Conservation (phyloP, 23 tunicate genomes). For the Aplidium turbinatum region DNA sequence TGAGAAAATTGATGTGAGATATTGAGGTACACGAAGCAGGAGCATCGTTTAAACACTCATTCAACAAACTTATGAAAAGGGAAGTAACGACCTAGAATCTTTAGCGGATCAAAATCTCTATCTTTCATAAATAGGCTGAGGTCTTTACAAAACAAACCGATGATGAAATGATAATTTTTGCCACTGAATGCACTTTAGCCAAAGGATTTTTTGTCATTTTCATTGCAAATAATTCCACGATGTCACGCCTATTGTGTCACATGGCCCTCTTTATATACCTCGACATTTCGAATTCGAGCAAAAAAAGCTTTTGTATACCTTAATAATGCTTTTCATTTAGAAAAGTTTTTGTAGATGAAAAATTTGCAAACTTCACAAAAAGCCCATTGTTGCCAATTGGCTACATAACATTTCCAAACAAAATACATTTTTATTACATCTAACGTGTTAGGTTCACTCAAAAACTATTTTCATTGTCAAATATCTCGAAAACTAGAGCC, state of each 20-base stretch:
- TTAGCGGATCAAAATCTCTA: slow-evolving; percentile 7
- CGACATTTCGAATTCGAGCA: background rate
- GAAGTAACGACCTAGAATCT: slow-evolving; percentile 5
- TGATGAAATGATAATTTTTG: slow-evolving; percentile 11
- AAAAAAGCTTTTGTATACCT: background rate
- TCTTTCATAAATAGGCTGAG: background rate
- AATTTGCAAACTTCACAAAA: background rate
- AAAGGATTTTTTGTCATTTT: slow-evolving; percentile 3
- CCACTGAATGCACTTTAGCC: background rate
- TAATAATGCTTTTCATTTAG: background rate
- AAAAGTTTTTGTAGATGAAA: background rate
- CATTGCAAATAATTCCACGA: background rate
- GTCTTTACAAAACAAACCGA: background rate
- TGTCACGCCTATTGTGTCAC: background rate
- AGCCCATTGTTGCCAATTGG: slow-evolving; percentile 32
- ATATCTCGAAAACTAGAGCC: too few species aligned
- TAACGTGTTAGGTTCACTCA: slow-evolving; percentile 2
- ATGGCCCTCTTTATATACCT: slow-evolving; percentile 6
- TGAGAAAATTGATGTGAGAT: too few species aligned
- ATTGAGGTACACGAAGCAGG: slow-evolving; percentile 1
- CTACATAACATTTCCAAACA: slow-evolving; percentile 16
- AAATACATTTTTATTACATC: background rate
- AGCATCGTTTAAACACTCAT: background rate
- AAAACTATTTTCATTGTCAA: background rate
- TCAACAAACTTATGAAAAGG: background rate